These are phyloP conservation scores for Gambusia holbrooki DNA, from an alignment of 2,113 vertebrate genomes.

Conservation along the genomic window DNA sequence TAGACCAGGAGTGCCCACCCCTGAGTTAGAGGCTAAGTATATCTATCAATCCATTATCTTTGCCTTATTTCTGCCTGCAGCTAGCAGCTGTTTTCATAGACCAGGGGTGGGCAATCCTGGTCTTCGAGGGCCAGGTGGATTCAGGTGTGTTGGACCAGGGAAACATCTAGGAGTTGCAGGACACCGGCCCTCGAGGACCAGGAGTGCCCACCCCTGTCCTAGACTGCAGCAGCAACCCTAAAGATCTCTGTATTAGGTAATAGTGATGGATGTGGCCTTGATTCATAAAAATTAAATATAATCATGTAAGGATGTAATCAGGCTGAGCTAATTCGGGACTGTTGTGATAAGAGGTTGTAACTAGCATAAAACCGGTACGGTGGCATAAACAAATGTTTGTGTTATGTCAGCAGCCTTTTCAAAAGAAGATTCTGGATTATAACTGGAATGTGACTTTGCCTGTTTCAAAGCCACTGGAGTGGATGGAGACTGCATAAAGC, in stretches of 20 bases:
- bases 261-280: background rate
- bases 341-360: background rate
- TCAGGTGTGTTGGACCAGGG: too few species aligned
- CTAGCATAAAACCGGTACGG: background rate
- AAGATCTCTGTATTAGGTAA: background rate
- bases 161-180: too few species aligned
- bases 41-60: background rate
- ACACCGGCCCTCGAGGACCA: too few species aligned
- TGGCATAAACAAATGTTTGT: background rate
- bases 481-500: too few species aligned
- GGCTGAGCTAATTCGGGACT: background rate
- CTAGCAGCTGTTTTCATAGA: background rate
- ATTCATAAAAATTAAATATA: background rate
- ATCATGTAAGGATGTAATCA: background rate
- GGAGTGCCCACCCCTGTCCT: too few species aligned
- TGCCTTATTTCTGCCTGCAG: too few species aligned
- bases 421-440: background rate
- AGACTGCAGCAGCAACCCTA: background rate
- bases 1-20: too few species aligned
- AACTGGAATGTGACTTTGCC: constrained; percentile 27
- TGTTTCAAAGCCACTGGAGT: background rate
- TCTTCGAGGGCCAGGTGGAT: too few species aligned
- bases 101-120: too few species aligned
- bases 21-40: background rate
- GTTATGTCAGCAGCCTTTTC: background rate